A percentile compares a stretch with the other conserved stretches of the same genome.
These are phyloP conservation scores for Heliconius nattereri DNA, from an alignment of 1,140 invertebrate species.

Conservation along the genomic window DNA sequence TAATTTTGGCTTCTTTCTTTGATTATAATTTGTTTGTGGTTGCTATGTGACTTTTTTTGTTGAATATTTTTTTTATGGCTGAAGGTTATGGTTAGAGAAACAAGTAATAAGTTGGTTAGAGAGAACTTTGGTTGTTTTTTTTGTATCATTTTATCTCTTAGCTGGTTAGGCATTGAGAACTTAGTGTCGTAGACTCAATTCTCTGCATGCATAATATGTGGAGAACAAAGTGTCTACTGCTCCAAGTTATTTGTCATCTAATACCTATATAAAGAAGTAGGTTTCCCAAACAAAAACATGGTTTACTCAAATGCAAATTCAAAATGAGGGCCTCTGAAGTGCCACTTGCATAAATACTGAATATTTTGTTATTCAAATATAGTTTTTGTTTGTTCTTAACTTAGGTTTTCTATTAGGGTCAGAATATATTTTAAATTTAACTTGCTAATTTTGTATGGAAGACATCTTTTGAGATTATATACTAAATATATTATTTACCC, in stretches of 20 bases:
- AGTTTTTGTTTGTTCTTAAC: constrained; percentile 16
- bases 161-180: too few species aligned
- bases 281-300: neutral
- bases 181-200: too few species aligned
- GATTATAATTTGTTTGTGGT: neutral
- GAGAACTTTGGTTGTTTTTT: too few species aligned
- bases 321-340: constrained; percentile 7
- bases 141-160: too few species aligned
- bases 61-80: neutral
- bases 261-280: neutral
- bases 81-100: too few species aligned
- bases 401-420: constrained; percentile 23
- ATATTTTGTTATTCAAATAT: constrained; percentile 7
- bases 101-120: too few species aligned
- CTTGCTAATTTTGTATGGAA: constrained; percentile 16
- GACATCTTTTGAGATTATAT: neutral
- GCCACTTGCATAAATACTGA: constrained; percentile 8
- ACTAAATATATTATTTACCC: neutral
- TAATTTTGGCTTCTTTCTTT: neutral
- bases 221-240: too few species aligned
- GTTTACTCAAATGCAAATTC: constrained; percentile 11
- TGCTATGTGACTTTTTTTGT: neutral
- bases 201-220: too few species aligned
- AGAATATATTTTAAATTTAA: constrained; percentile 2
- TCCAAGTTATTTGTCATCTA: neutral